These are phyloP conservation scores for Prionailurus bengalensis DNA, from an alignment of 2,113 vertebrate species.

Conservation along the genomic window DNA sequence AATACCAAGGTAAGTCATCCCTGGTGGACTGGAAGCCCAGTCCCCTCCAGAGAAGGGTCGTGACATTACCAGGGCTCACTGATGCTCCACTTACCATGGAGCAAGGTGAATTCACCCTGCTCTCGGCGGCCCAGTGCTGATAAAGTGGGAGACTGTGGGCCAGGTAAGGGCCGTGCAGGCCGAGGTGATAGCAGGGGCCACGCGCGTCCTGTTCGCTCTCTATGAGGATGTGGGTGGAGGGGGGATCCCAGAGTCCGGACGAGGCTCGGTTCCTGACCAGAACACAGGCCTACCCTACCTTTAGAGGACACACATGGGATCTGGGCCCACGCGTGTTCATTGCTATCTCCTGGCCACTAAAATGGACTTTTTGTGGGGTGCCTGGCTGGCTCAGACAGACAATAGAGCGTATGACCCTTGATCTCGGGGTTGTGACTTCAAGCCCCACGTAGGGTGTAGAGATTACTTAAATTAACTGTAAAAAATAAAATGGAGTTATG, in stretches of 20 bases:
- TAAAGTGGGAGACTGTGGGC: background rate
- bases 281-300: background rate
- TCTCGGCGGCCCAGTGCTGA: background rate
- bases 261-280: background rate
- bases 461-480: background rate
- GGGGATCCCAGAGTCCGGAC: background rate
- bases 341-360: background rate
- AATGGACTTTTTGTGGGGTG: background rate
- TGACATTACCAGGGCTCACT: background rate
- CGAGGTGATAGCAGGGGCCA: too few relatives aligned
- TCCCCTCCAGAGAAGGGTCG: background rate
- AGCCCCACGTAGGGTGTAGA: background rate
- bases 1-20: slow-evolving; percentile 94
- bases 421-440: background rate
- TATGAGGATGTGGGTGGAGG: background rate
- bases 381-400: background rate
- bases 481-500: background rate
- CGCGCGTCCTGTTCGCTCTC: too few relatives aligned
- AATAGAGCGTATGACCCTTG: background rate
- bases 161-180: background rate
- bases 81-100: background rate
- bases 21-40: background rate
- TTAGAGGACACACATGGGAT: background rate
- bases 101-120: background rate
- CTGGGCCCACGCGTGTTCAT: background rate